phyloP scores from a whole-genome alignment of 2,888 invertebrate genomes.

The Spodoptera picta region DNA sequence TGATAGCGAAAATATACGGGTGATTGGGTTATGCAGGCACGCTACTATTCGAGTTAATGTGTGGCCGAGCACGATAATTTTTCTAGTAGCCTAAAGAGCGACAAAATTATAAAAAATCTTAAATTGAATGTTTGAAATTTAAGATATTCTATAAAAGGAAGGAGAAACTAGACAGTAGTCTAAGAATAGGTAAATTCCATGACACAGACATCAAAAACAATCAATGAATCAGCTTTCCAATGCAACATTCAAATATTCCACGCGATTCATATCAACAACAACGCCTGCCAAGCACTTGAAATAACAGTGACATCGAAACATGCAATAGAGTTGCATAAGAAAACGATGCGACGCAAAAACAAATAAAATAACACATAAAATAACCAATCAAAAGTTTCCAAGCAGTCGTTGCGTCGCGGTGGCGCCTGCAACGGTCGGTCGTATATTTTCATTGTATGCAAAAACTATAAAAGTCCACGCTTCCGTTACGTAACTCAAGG shows the following conservation, averaged over 20 bases:
- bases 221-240: background rate
- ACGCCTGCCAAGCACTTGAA: constrained; percentile 5
- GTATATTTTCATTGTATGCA: constrained; percentile 49
- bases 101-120: too few species aligned
- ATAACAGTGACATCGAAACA: constrained; percentile 9
- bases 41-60: background rate
- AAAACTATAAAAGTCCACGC: constrained; percentile 35
- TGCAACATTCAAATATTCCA: background rate
- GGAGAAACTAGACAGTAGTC: too few species aligned
- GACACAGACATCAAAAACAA: too few species aligned
- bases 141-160: too few species aligned
- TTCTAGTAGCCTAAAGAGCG: too few species aligned
- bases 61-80: background rate
- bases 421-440: constrained; percentile 15
- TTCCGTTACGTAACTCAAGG: constrained; percentile 46
- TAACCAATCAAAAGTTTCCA: constrained; percentile 9
- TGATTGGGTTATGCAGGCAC: background rate
- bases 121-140: too few species aligned
- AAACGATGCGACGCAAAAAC: constrained; percentile 10
- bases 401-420: constrained; percentile 9
- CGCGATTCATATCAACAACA: background rate
- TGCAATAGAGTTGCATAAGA: constrained; percentile 10
- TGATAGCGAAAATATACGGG: constrained; percentile 26
- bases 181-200: too few species aligned
- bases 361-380: constrained; percentile 23